These are phyloP conservation scores for Porites lutea DNA, from an alignment of 64 coral and sea anemone genomes.

Conservation along the genomic window DNA sequence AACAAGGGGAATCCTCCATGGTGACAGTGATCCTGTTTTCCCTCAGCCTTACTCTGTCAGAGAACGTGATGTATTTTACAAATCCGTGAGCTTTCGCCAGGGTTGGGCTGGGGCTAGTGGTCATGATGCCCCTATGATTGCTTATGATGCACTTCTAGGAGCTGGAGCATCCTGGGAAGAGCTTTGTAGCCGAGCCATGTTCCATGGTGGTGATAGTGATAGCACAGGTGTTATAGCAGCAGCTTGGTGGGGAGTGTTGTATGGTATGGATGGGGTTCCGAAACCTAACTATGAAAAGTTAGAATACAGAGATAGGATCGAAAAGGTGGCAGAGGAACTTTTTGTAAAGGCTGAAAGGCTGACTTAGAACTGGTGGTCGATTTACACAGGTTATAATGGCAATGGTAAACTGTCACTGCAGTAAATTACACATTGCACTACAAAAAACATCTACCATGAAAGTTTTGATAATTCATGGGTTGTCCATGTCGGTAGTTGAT, in stretches of 20 bases:
- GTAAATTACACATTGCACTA: too few species aligned
- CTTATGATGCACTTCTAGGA: conserved; percentile 94
- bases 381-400: too few species aligned
- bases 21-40: conserved; percentile 84
- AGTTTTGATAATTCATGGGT: too few species aligned
- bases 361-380: neutral
- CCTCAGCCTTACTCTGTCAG: conserved; percentile 58
- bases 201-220: conserved; percentile 97
- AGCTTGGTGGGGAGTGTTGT: conserved; percentile 92
- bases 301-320: conserved; percentile 87
- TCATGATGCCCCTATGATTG: conserved; percentile 99
- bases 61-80: conserved; percentile 89
- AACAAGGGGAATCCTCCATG: conserved; percentile 76
- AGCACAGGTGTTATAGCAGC: conserved; percentile 98
- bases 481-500: too few species aligned
- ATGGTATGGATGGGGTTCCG: conserved; percentile 90
- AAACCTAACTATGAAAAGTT: conserved; percentile 74
- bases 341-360: conserved; percentile 59
- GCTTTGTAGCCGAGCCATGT: conserved; percentile 90
- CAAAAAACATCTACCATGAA: too few species aligned
- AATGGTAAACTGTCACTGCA: too few species aligned
- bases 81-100: conserved; percentile 76
- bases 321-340: conserved; percentile 79
- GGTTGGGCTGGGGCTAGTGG: conserved; percentile 96
- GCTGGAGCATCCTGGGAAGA: conserved; percentile 85